These are phyloP conservation scores for Antennarius striatus DNA, from an alignment of 2,113 vertebrate genomes.

Conservation along the genomic window DNA sequence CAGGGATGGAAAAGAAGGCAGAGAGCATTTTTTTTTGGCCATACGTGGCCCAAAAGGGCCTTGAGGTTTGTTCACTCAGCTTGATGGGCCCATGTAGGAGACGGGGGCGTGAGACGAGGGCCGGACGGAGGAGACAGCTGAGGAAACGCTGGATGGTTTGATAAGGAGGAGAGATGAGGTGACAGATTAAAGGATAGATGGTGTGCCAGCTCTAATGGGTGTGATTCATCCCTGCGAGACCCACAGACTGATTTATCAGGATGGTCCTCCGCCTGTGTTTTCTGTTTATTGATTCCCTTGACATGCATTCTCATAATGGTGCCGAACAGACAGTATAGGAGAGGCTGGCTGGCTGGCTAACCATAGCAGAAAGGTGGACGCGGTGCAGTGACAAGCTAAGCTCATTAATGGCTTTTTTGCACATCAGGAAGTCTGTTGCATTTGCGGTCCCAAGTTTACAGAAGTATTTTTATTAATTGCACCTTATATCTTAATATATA, in stretches of 20 bases:
- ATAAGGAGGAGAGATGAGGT: constrained; percentile 13
- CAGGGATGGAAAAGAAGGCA: constrained; percentile 15
- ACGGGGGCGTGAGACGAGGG: constrained; percentile 5
- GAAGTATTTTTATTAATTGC: not conserved
- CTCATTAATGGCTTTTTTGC: constrained; percentile 17
- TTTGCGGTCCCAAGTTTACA: not conserved
- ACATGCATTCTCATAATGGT: constrained; percentile 69
- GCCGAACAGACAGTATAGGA: constrained; percentile 65
- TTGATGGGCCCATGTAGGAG: constrained; percentile 14
- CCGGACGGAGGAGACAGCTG: constrained; percentile 19
- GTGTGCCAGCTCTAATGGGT: constrained; percentile 62
- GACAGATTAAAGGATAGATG: constrained; percentile 32
- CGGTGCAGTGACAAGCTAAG: constrained; percentile 48
- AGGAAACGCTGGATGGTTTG: constrained; percentile 36
- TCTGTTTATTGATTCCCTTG: constrained; percentile 68
- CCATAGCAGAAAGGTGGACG: constrained; percentile 26
- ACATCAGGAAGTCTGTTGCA: not conserved
- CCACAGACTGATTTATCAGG: constrained; percentile 66
- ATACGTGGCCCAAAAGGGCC: constrained; percentile 41
- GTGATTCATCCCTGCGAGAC: constrained; percentile 50
- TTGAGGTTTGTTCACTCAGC: constrained; percentile 42
- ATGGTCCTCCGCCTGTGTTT: constrained; percentile 64
- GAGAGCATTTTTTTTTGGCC: constrained; percentile 40
- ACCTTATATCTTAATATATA: not conserved
- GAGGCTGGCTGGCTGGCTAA: constrained; percentile 15